These are phyloP conservation scores for Diaperis boleti DNA, from an alignment of 2,888 invertebrate species.

Conservation along the genomic window DNA sequence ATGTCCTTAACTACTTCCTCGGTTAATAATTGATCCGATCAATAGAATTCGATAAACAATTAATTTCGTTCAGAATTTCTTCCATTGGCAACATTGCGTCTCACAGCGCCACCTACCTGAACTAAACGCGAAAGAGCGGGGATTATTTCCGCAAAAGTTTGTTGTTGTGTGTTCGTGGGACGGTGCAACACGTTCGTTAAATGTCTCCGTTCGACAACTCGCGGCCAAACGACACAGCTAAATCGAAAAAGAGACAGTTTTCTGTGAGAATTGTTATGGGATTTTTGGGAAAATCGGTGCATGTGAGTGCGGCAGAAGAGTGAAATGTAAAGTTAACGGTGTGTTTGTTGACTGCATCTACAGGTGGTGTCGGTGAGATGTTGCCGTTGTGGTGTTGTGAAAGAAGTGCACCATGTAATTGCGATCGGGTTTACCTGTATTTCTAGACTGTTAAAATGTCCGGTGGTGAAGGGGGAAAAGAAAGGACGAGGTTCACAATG, in stretches of 20 bases:
- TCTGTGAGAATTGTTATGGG: not conserved
- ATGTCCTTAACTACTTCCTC: not conserved
- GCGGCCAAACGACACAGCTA: slow-evolving; percentile 10
- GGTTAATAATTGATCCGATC: not conserved
- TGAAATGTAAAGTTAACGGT: slow-evolving; percentile 42
- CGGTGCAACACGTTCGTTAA: slow-evolving; percentile 27
- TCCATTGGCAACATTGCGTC: slow-evolving; percentile 4
- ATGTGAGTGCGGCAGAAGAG: not conserved
- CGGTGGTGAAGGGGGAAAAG: slow-evolving; percentile 9
- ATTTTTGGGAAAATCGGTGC: not conserved
- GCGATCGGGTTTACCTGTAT: not conserved
- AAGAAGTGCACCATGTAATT: slow-evolving; percentile 31
- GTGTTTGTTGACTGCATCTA: slow-evolving; percentile 38
- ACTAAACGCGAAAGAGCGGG: slow-evolving; percentile 17
- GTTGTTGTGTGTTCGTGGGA: slow-evolving; percentile 28
- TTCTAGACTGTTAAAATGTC: slow-evolving; percentile 22
- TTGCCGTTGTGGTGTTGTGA: slow-evolving; percentile 31
- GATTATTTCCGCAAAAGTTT: slow-evolving; percentile 31
- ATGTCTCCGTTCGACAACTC: slow-evolving; percentile 32
- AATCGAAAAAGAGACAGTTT: not conserved
- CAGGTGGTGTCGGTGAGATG: slow-evolving; percentile 32
- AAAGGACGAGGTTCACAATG: slow-evolving; percentile 23
- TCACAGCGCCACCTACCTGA: slow-evolving; percentile 13
- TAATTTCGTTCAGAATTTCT: not conserved
- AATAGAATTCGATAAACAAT: slow-evolving; percentile 8